Base-by-base conservation (phyloP, 1,140 invertebrate species). In the Lepeophtheirus salmonis region DNA sequence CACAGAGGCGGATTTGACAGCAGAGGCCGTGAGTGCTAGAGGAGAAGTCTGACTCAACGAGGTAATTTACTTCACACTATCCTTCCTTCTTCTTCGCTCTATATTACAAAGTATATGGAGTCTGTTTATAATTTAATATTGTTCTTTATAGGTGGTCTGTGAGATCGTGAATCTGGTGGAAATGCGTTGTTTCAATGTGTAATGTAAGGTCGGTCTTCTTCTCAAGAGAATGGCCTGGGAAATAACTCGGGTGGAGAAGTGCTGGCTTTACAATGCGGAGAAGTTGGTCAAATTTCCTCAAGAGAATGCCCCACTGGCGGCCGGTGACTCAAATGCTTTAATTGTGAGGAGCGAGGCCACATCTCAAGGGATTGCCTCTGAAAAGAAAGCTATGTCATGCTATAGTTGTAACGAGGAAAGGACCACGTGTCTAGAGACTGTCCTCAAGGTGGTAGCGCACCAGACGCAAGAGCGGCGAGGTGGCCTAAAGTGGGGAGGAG, bases 201-300 rank as follows among this genome's bases (percentile, higher is more conserved):
- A 74, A 86, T 86, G 76, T 78, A 79, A 64, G 87, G 87, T 53
- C 89, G 92, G n/a, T n/a, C n/a, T n/a, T n/a, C 73, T 83, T 89
- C 71, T 83, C 84, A 26, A 81, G 83, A 63, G 84, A 83, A 70
- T 89, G 86, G 73, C 83, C 83, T n/a, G n/a, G 30, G 24, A 20
- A n/a, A 55, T 22, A 18, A 50, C 48, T 18, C 52, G 60, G 12
- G 58, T n/a, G n/a, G n/a, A n/a, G 63, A 20, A 57, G 62, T 30
- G 21, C n/a, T n/a, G 87, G 86, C 75, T 89, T 86, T 75, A 85
- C n/a, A 82, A 70, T 89, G 86, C 75, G 85, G 84, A 74, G 86
- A 86, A 76, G 78, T 79, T 64, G 87, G 87, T 53, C 89, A 92
- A n/a, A n/a, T n/a, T 73, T 83, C 89, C 71, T 83, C 84, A 25